A percentile compares a stretch with the other conserved stretches of the same genome.
phyloP scores from a whole-genome alignment of 2,113 vertebrate species.

The Python bivittatus region DNA sequence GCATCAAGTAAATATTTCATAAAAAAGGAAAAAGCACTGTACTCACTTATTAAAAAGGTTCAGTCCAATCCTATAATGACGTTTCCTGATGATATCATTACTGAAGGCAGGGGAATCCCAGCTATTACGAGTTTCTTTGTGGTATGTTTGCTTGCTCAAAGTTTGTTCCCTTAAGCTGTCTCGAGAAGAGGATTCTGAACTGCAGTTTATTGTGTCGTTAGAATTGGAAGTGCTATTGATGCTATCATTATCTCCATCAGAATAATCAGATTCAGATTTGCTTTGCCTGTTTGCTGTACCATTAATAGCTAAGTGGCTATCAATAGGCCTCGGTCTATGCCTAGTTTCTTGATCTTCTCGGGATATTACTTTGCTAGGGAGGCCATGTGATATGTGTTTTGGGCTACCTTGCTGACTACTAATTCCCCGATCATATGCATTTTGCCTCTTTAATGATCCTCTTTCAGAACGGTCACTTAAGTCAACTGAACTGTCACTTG shows the following conservation, averaged over 20 bases:
- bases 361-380: conserved; percentile 79
- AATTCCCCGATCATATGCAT: conserved; percentile 79
- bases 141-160: conserved; percentile 96
- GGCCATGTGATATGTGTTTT: conserved; percentile 81
- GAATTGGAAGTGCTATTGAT: conserved; percentile 98
- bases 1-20: background rate
- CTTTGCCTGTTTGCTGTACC: conserved; percentile 91
- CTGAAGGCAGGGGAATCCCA: conserved; percentile 98
- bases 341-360: conserved; percentile 84
- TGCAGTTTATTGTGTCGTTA: conserved; percentile 97
- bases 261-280: conserved; percentile 96
- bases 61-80: conserved; percentile 95
- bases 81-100: conserved; percentile 93
- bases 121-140: conserved; percentile 97
- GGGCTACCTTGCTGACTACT: conserved; percentile 87
- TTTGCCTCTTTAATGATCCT: conserved; percentile 87
- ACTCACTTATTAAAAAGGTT: conserved; percentile 99
- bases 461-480: conserved; percentile 92
- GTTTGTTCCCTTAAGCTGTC: conserved; percentile 95
- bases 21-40: background rate
- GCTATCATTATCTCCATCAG: conserved; percentile 95
- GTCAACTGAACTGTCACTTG: conserved; percentile 94
- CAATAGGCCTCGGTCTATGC: conserved; percentile 82
- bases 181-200: conserved; percentile 92
- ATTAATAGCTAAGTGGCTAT: conserved; percentile 91